Evolutionary conservation across 2,888 invertebrate genomes (phyloP).

Genomic region (Ochropleura leucogaster): DNA sequence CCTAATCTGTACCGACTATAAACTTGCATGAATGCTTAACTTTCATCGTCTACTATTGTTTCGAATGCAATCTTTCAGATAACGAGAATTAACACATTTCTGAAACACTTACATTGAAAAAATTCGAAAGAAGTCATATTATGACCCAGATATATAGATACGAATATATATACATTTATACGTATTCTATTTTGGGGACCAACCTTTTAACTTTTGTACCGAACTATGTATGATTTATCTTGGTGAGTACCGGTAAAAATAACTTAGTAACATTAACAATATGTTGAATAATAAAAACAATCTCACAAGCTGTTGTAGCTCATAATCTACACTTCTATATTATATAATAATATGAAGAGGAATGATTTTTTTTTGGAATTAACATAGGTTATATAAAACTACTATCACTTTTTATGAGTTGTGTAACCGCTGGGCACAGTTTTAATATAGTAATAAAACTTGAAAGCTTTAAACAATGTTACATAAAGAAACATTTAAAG

Average conservation of each 20-base stretch:
- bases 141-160: constrained; percentile 3
- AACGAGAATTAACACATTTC: constrained; percentile 1
- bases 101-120: constrained; percentile 32
- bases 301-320: no score
- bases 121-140: constrained; percentile 33
- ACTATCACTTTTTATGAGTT: no score
- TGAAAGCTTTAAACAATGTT: neutral
- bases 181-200: constrained; percentile 16
- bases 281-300: neutral
- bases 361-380: no score
- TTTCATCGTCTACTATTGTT: neutral
- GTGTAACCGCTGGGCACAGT: no score
- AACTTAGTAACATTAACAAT: neutral
- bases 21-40: neutral
- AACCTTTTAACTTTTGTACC: neutral
- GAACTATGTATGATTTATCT: neutral
- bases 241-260: constrained; percentile 8
- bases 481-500: neutral
- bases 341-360: no score
- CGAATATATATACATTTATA: constrained; percentile 4
- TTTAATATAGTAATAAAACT: no score
- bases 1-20: neutral
- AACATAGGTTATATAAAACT: no score
- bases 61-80: neutral
- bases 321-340: no score